Percentiles rank a stretch among this genome's conserved stretches.
These are phyloP conservation scores for Diarsia mendica DNA, from an alignment of 2,888 invertebrate species.

Conservation along the genomic window DNA sequence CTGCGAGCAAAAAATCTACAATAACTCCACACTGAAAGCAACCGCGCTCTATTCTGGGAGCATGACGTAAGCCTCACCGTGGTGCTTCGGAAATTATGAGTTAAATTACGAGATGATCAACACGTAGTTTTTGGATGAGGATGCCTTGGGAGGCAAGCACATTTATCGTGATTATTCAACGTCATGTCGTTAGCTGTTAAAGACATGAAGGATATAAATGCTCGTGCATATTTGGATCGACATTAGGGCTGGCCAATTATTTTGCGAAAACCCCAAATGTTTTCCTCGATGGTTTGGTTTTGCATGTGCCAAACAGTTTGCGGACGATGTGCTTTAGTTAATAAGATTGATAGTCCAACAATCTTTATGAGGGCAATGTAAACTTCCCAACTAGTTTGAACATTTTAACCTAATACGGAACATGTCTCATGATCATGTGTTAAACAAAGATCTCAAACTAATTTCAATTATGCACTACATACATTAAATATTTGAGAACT, in stretches of 20 bases:
- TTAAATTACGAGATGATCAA: slow-evolving; percentile 71
- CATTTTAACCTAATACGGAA: slow-evolving; percentile 2
- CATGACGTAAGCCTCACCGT: slow-evolving; percentile 82
- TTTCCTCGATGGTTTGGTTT: slow-evolving; percentile 34
- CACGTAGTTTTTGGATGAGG: slow-evolving; percentile 66
- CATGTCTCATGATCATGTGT: background rate
- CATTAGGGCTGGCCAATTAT: slow-evolving; percentile 48
- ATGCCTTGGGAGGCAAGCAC: slow-evolving; percentile 66
- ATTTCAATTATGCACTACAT: slow-evolving; percentile 21
- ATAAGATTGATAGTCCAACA: background rate
- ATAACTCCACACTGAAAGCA: slow-evolving; percentile 84
- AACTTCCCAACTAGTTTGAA: background rate
- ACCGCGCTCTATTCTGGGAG: slow-evolving; percentile 82
- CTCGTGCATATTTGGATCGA: slow-evolving; percentile 28
- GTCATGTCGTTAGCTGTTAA: slow-evolving; percentile 62
- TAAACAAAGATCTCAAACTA: slow-evolving; percentile 24
- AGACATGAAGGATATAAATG: slow-evolving; percentile 63
- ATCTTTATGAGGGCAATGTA: background rate
- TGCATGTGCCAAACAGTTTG: slow-evolving; percentile 14
- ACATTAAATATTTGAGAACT: slow-evolving; percentile 45
- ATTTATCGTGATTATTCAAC: slow-evolving; percentile 68
- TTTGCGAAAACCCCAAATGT: slow-evolving; percentile 40
- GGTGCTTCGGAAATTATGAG: slow-evolving; percentile 72
- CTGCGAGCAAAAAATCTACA: slow-evolving; percentile 85
- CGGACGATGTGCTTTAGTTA: background rate